These are phyloP conservation scores for Patiria miniata DNA, from an alignment of 35 echinoderm and acorn worm species.

Conservation along the genomic window DNA sequence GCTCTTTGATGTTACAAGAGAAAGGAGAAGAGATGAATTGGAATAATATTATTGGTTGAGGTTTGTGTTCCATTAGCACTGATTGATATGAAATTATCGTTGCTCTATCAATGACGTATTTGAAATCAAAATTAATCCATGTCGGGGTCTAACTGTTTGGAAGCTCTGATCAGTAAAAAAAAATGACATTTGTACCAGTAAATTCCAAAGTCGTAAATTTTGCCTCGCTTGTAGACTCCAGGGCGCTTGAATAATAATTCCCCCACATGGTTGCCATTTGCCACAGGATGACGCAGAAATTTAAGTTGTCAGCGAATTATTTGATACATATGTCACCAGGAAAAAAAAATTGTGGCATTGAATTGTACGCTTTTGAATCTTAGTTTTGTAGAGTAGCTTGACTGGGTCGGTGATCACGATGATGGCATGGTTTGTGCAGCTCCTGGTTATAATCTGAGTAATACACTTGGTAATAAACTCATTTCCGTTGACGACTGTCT, in stretches of 20 bases:
- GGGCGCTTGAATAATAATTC: background rate
- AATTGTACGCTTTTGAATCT: background rate
- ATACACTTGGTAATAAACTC: background rate
- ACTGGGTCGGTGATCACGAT: background rate
- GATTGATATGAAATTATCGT: background rate
- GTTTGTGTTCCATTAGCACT: background rate
- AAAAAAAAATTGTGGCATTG: background rate
- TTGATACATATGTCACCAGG: background rate
- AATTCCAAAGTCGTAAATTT: slow-evolving; percentile 2
- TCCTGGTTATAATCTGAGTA: slow-evolving; percentile 9
- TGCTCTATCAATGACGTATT: background rate
- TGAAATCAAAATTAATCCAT: background rate
- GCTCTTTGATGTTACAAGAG: too few species aligned
- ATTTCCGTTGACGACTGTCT: background rate
- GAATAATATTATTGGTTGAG: background rate
- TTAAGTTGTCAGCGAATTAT: background rate
- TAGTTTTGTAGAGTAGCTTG: background rate
- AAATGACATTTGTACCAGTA: background rate
- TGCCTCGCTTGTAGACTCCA: background rate
- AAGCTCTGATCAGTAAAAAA: background rate
- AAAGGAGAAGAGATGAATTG: background rate
- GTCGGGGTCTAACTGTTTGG: background rate
- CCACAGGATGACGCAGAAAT: slow-evolving; percentile 11
- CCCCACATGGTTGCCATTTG: background rate
- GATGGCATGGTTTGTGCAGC: too few species aligned